Conservation (phyloP, 2,888 invertebrate genomes). For the Malthinus flaveolus region DNA sequence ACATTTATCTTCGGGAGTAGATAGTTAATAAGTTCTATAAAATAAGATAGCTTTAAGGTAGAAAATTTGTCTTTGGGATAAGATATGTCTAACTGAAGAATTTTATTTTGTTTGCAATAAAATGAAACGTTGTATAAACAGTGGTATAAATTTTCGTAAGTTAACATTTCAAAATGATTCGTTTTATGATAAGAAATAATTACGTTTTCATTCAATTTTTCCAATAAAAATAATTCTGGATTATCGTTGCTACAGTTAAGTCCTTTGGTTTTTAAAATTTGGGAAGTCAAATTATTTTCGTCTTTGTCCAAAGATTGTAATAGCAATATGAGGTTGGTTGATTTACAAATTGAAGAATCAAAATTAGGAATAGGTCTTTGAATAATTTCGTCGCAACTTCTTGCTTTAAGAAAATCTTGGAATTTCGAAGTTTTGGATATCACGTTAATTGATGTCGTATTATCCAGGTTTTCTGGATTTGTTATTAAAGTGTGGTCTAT, state of each 20-base stretch:
- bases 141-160: not conserved
- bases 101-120: not conserved
- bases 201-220: not conserved
- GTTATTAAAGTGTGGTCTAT: too few relatives aligned
- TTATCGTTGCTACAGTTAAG: not conserved
- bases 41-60: not conserved
- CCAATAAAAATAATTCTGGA: not conserved
- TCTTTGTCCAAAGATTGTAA: not conserved
- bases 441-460: too few relatives aligned
- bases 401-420: not conserved
- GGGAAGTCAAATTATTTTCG: not conserved
- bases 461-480: too few relatives aligned
- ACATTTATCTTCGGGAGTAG: not conserved
- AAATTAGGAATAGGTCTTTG: not conserved
- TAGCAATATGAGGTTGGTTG: not conserved
- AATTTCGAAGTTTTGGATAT: not conserved
- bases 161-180: not conserved
- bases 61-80: not conserved
- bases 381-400: not conserved
- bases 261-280: not conserved
- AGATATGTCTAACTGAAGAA: not conserved
- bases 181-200: not conserved
- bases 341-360: not conserved
- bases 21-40: not conserved
- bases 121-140: not conserved